These are phyloP conservation scores for Heliconius cydno DNA, from an alignment of 2,888 invertebrate species.

Conservation along the genomic window DNA sequence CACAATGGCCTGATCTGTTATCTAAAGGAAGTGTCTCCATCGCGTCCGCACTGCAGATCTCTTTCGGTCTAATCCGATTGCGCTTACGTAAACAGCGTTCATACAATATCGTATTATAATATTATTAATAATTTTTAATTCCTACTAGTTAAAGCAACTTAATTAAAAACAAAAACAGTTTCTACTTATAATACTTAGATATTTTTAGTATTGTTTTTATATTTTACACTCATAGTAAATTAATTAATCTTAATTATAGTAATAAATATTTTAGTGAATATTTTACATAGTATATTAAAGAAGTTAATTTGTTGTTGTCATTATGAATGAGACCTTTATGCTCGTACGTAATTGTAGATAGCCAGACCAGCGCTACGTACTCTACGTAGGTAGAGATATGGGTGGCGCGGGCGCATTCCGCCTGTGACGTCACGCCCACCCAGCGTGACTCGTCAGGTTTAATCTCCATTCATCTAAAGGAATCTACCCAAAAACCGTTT, in stretches of 20 bases:
- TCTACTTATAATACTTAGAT: not conserved
- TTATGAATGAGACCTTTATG: slow-evolving; percentile 14
- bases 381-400: slow-evolving; percentile 63
- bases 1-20: slow-evolving; percentile 67
- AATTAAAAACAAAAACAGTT: not conserved
- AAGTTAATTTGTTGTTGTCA: not conserved
- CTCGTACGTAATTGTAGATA: slow-evolving; percentile 48
- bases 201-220: not conserved
- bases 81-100: slow-evolving; percentile 52
- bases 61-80: slow-evolving; percentile 63
- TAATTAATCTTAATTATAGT: not conserved
- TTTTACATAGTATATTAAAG: not conserved
- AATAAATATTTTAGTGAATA: not conserved
- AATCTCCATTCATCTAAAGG: slow-evolving; percentile 66
- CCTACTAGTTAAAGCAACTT: not conserved
- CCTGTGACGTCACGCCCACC: slow-evolving; percentile 83
- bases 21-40: slow-evolving; percentile 73
- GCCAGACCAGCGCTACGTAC: slow-evolving; percentile 60
- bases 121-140: not conserved
- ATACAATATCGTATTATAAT: not conserved
- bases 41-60: slow-evolving; percentile 70
- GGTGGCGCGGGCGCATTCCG: slow-evolving; percentile 78
- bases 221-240: not conserved
- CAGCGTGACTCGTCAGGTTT: slow-evolving; percentile 73
- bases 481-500: slow-evolving; percentile 28